Percentiles rank a stretch among this genome's conserved stretches.
Evolutionary conservation across 2,888 invertebrate species (phyloP).

Genomic region (Agrenia bidenticulata): DNA sequence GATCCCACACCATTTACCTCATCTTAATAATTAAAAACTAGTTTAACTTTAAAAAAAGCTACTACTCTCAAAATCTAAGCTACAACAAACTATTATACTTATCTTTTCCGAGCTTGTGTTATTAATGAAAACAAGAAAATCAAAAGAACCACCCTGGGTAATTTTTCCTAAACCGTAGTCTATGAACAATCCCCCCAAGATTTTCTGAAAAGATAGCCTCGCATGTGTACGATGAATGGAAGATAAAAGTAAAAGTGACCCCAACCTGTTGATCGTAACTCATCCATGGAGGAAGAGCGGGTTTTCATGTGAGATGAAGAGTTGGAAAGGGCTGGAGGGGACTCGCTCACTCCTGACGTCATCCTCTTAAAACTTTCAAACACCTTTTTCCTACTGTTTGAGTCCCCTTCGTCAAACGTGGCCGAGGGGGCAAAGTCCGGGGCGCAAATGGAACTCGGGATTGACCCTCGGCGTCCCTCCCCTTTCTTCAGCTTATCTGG

Average conservation of each 20-base stretch:
- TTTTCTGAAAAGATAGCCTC: no score
- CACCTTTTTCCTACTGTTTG: neutral
- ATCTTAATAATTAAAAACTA: no score
- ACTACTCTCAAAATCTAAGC: no score
- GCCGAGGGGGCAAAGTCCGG: slow-evolving; percentile 31
- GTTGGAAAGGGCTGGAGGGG: slow-evolving; percentile 2
- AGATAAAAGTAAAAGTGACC: neutral
- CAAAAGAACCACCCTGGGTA: no score
- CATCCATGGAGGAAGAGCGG: slow-evolving; percentile 51
- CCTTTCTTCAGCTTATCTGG: slow-evolving; percentile 50
- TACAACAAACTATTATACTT: no score
- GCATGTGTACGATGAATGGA: no score
- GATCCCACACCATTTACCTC: no score
- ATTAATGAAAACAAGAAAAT: no score
- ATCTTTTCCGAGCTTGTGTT: no score
- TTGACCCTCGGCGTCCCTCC: slow-evolving; percentile 29
- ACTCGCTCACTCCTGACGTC: neutral
- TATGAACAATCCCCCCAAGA: no score
- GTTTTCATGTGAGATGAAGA: slow-evolving; percentile 11
- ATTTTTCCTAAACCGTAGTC: no score
- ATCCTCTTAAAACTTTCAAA: neutral
- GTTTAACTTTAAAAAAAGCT: no score
- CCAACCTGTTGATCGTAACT: slow-evolving; percentile 50
- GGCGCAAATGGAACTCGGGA: slow-evolving; percentile 49
- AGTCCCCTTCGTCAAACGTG: neutral